Evolutionary conservation across 2,888 invertebrate genomes (phyloP), one percentile per base, ranked within the genome.

Genomic region (Acanthoscelides obtectus): DNA sequence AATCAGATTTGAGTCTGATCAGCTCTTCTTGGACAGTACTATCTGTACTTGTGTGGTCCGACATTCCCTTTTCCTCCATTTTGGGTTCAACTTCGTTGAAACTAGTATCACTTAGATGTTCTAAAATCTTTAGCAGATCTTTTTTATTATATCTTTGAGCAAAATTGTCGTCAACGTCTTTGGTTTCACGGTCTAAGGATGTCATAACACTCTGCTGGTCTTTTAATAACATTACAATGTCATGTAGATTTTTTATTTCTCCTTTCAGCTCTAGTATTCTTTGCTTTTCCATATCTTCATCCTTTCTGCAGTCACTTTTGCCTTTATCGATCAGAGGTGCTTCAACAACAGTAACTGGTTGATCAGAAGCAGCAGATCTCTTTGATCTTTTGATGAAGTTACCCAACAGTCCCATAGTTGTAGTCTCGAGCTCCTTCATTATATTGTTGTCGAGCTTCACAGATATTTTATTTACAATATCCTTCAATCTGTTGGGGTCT

Each of bases 161-260:
- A 64, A 71, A 67, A 64, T 74, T 71, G 0, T 67, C 72, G 17
- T 77, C 72, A 12, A 70, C 66, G 5, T 73, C 64, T 22, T 67
- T 71, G 25, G 69, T 70, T 22, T 71, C 68, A 67, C 79, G 73
- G 67, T 79, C 78, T 21, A 83, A 72, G 20, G 78, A 74, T 20
- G 79, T 78, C 20, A 84, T 72, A 22, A 82, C 75, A 22, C 79
- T 75, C 72, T 84, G 82, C 74, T 84, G 84, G 67, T 84, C 83
- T 71, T 78, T 80, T 19, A 84, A 72, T 21, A 84, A 74, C 63
- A 79, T 74, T 20, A 84, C 80, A 6, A 84, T 72, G 22, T 82
- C 79, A 69, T 82, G 78, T 2, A 85, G 70, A 76, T 84, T 83
- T 25, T 75, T 75, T 5, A 85, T 76, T 79, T 85, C 84, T 20